Percentiles rank a stretch among this genome's conserved stretches.
Conservation (phyloP, 2,888 invertebrate genomes). For the Eumerus sabulonum region DNA sequence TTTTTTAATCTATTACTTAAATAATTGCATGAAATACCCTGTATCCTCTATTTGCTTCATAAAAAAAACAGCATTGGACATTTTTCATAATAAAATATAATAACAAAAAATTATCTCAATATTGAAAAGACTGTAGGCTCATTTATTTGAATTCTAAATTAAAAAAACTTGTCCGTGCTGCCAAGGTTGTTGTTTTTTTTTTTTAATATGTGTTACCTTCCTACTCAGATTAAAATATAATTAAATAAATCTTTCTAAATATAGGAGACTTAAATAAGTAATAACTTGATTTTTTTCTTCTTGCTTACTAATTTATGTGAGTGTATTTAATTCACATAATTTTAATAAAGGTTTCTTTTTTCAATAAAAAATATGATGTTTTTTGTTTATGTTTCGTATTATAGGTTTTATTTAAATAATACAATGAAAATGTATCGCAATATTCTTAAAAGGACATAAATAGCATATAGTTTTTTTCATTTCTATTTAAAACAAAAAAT, state of each 20-base stretch:
- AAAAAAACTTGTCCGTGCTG: slow-evolving; percentile 55
- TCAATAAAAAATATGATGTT: no score
- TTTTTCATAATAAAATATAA: slow-evolving; percentile 12
- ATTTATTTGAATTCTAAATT: slow-evolving; percentile 14
- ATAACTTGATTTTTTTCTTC: slow-evolving; percentile 11
- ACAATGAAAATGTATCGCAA: no score
- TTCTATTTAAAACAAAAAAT: no score
- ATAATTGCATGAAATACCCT: slow-evolving; percentile 97
- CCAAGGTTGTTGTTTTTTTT: slow-evolving; percentile 35
- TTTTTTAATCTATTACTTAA: slow-evolving; percentile 78
- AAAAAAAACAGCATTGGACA: slow-evolving; percentile 63
- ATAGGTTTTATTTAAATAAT: no score
- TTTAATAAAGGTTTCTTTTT: no score
- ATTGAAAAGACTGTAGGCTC: no score
- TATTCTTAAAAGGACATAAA: no score
- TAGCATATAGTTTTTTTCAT: no score
- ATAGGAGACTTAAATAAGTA: slow-evolving; percentile 54
- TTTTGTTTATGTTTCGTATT: no score
- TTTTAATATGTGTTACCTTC: slow-evolving; percentile 11
- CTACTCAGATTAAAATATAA: slow-evolving; percentile 62
- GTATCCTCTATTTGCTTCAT: slow-evolving; percentile 85
- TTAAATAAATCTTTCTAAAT: slow-evolving; percentile 61
- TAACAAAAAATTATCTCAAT: slow-evolving; percentile 5
- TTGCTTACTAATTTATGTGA: no score
- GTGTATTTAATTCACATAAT: no score